Conservation (phyloP, 2,113 vertebrate species). For the Laticauda colubrina region DNA sequence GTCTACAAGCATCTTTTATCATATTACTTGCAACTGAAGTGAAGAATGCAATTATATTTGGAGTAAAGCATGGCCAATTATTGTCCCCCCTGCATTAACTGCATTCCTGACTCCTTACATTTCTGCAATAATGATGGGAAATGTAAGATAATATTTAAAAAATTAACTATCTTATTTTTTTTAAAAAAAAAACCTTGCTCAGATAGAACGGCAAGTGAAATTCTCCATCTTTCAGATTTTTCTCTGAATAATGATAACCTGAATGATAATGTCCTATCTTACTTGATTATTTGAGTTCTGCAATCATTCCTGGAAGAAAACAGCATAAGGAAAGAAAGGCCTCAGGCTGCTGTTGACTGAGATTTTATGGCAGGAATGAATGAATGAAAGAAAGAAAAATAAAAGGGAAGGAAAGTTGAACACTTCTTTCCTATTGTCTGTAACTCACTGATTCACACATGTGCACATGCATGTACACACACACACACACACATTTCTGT, state of each 20-base stretch:
- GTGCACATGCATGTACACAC: neutral
- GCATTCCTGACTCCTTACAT: neutral
- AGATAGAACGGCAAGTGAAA: neutral
- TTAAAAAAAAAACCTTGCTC: neutral
- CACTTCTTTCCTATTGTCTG: neutral
- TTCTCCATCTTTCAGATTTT: neutral
- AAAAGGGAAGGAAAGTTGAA: neutral
- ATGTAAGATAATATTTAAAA: neutral
- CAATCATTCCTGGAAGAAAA: neutral
- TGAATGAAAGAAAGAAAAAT: neutral
- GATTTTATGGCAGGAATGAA: neutral
- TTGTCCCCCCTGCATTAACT: neutral
- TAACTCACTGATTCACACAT: neutral
- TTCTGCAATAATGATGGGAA: neutral
- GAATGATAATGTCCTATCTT: neutral
- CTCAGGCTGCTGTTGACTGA: neutral
- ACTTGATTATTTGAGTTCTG: neutral
- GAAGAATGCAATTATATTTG: neutral
- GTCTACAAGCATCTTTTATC: neutral
- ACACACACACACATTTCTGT: neutral
- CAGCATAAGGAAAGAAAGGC: neutral
- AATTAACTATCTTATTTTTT: neutral
- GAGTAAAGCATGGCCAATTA: neutral
- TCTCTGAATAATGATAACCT: neutral
- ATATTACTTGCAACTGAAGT: neutral